phyloP scores from a whole-genome alignment of 1,140 invertebrate genomes.

The Phocides pigmalion region DNA sequence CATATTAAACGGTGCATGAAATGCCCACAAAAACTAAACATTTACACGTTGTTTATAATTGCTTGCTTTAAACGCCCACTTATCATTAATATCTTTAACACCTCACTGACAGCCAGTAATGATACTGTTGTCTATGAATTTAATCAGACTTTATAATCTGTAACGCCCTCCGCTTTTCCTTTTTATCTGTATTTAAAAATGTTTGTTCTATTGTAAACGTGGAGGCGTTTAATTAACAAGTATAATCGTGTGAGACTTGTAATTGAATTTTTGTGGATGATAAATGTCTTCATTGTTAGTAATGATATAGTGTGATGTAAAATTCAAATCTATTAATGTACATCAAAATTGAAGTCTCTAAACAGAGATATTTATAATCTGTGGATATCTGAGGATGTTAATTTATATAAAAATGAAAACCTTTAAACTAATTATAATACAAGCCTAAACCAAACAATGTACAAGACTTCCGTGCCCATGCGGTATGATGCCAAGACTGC shows the following conservation, averaged over 20 bases:
- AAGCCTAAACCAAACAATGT: too few relatives aligned
- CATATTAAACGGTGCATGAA: constrained; percentile 54
- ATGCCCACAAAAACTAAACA: constrained; percentile 57
- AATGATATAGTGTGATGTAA: too few relatives aligned
- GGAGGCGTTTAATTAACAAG: constrained; percentile 24
- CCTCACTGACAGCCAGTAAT: constrained; percentile 51
- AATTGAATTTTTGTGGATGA: constrained; percentile 25
- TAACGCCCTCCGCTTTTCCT: constrained; percentile 41
- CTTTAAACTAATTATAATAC: too few relatives aligned
- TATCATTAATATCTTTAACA: constrained; percentile 47
- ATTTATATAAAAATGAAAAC: too few relatives aligned
- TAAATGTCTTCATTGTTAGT: constrained; percentile 20
- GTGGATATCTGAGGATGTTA: too few relatives aligned
- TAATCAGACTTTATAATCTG: constrained; percentile 47
- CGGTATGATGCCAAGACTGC: too few relatives aligned
- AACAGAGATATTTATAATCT: too few relatives aligned
- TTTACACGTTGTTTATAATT: constrained; percentile 51
- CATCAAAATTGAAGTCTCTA: too few relatives aligned
- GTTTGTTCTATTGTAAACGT: constrained; percentile 30
- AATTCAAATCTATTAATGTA: too few relatives aligned
- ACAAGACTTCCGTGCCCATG: too few relatives aligned
- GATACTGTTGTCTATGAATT: constrained; percentile 40
- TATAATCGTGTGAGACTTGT: constrained; percentile 13
- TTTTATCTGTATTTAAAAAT: constrained; percentile 39
- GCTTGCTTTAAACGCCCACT: constrained; percentile 34